Base-by-base conservation (phyloP, 1,140 invertebrate species). In the Phthorimaea operculella region DNA sequence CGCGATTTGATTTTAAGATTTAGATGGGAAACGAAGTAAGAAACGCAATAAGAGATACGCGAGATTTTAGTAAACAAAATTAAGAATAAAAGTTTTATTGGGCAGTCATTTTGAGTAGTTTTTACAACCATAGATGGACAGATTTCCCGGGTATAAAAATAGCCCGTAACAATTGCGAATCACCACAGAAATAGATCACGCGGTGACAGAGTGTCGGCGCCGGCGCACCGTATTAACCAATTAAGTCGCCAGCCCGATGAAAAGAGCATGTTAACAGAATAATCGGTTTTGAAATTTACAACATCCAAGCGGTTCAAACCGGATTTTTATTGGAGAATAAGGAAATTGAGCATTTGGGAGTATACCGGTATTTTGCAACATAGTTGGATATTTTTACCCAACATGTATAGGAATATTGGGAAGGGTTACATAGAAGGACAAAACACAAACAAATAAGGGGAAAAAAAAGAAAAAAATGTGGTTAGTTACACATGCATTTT, bases 161-260 rank as follows among this genome's bases (percentile, higher is more conserved):
- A 58, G 39, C 14, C 14, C 7, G 14, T 34, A 9, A 47, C 44
- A 56, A 44, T 55, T 39, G 18, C 15, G 18, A 39, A 45, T 50
- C 51, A 36, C 56, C 21, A 51, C 52, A 62, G 56, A 58, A 66
- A 67, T 66, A 67, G 63, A 63, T 15, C 63, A 70, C 66, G 64
- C 63, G 56, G 34, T 48, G 55, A 18, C 28, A 39, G 59, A 61
- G 57, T 72, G 72, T 58, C 64, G 48, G 55, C 53, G 42, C 51
- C 60, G 51, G 63, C 52, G 50, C 73, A 71, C 74, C 58, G 71
- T 63, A 74, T 76, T 78, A 76, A 72, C 62, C 73, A 71, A 82
- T 81, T 81, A 77, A 58, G 60, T 53, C 49, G 14, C 42, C 8
- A 45, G 66, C 39, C 52, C 55, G 66, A 58, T 68, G 60, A 65